Conservation (phyloP, 92 coral and sea anemone genomes). For the Palythoa heliodiscus region DNA sequence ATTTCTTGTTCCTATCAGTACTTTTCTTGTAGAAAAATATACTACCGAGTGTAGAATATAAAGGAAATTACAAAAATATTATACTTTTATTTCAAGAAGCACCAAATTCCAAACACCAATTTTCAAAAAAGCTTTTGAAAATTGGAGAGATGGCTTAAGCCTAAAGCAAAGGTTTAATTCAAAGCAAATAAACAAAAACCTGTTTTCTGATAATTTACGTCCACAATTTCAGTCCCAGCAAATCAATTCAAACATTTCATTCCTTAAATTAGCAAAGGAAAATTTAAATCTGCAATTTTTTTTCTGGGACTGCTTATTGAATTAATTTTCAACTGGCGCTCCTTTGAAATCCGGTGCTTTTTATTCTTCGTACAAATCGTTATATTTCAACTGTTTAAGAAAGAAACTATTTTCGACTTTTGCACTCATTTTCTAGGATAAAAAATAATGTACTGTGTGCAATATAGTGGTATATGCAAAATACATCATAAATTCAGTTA, state of each 20-base stretch:
- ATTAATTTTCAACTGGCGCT: background rate
- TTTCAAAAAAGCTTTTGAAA: background rate
- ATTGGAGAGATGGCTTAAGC: background rate
- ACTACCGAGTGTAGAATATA: background rate
- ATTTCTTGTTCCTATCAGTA: background rate
- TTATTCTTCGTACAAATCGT: no score
- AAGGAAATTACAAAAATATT: constrained; percentile 4
- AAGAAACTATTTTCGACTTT: background rate
- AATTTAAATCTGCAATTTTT: background rate
- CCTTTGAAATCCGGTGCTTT: background rate
- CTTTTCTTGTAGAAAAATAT: constrained; percentile 23
- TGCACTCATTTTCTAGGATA: constrained; percentile 20
- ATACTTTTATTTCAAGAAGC: background rate
- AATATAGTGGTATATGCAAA: constrained; percentile 3
- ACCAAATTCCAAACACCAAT: background rate
- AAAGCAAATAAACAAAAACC: background rate
- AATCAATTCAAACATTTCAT: background rate
- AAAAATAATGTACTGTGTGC: constrained; percentile 14
- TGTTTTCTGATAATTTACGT: background rate
- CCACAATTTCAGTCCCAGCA: background rate
- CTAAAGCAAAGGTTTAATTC: background rate
- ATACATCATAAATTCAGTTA: constrained; percentile 27
- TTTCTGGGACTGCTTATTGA: background rate
- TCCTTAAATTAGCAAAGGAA: background rate
- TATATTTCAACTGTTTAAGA: constrained; percentile 13